Evolutionary conservation across 2,888 invertebrate genomes (phyloP), one percentile per base, ranked within the genome.

Genomic region (Barypeithes pellucidus): DNA sequence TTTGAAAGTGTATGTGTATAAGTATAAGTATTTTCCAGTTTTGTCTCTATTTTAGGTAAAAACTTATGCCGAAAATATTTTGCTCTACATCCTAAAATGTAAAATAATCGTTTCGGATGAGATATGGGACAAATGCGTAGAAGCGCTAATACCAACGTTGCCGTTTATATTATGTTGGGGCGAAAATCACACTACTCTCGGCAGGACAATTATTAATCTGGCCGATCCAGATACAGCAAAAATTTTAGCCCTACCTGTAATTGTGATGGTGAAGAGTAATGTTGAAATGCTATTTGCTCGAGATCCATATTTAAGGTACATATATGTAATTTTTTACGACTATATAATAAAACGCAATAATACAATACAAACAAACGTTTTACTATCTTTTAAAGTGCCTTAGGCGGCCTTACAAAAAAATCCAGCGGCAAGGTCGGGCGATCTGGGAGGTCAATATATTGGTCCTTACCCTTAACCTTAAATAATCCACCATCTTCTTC

Each of bases 191-290:
- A 89, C 82, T 11, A 50, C 85, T 71, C 77, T 89, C 83, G 92
- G 92, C 0, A 88, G 90, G 82, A 88, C 90, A 1, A 86, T 93
- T 59, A 87, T 90, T 75, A 90, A 89, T 80, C 89, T 92, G 20
- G 83, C 92, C 14, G 92, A 93, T 82, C 88, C 88, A 0, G 92
- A 92, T 76, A 88, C 90, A 80, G 90, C 90, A 0, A 86, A 88
- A 54, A 87, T 88, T 72, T 88, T 91, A 86, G 87, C 88, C 39
- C 86, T 92, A 59, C 88, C 91, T 0, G 82, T 82, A 2, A 80
- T 88, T 3, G 91, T 91, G 78, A 87, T 89, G 81, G 72, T 89
- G 5, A 88, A 87, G 79, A 87, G 87, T 36, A 89, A 89, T 78
- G 79, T 87, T n/a, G 82, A 87, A 41, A 81, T 89, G 41, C 78